phyloP scores from a whole-genome alignment of 2,113 vertebrate species.

The Leptocoma aspasia region DNA sequence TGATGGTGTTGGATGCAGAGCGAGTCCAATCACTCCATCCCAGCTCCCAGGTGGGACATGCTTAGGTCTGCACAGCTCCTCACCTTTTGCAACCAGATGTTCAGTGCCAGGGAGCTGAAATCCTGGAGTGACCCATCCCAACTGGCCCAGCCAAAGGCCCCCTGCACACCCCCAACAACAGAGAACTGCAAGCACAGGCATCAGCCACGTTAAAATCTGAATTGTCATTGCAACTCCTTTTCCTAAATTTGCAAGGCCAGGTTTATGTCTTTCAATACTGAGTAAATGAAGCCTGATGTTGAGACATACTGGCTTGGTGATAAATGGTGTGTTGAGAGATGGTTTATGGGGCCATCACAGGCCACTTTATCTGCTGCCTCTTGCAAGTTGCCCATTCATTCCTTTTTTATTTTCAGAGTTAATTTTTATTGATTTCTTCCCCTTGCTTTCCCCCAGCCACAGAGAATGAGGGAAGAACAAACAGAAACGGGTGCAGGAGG shows the following conservation, averaged over 20 bases:
- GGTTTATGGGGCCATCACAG: neutral
- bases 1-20: rapidly evolving
- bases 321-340: neutral
- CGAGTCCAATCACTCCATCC: rapidly evolving
- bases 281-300: conserved; percentile 5
- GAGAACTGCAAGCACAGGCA: neutral
- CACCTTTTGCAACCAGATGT: neutral
- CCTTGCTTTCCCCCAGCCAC: neutral
- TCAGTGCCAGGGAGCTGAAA: neutral
- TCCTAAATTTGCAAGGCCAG: neutral
- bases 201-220: neutral
- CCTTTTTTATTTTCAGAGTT: conserved; percentile 31
- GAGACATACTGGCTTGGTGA: neutral
- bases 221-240: neutral
- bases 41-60: neutral
- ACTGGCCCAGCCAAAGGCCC: neutral
- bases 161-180: rapidly evolving
- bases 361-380: neutral
- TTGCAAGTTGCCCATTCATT: neutral
- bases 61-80: neutral
- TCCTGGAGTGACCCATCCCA: neutral
- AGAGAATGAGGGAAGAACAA: neutral
- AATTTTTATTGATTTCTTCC: conserved; percentile 35
- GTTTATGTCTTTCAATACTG: neutral
- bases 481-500: neutral